phyloP scores from a whole-genome alignment of 2,888 invertebrate genomes.

The Euproctis similis region DNA sequence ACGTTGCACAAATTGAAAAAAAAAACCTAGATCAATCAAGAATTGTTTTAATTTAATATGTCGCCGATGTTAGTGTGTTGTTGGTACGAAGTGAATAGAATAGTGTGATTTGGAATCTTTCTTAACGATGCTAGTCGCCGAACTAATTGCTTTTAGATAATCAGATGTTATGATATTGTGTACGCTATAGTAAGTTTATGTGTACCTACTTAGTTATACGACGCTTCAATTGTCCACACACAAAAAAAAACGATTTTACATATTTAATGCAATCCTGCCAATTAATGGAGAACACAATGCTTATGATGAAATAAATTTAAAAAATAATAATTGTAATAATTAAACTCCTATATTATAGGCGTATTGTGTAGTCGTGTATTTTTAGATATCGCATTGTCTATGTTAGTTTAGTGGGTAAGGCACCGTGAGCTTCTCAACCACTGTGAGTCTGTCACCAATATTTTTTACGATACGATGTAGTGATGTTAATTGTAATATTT shows the following conservation, averaged over 20 bases:
- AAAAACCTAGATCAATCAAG: too few species aligned
- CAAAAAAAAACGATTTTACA: conserved; percentile 70
- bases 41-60: too few species aligned
- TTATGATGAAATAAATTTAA: conserved; percentile 66
- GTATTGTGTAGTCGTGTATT: conserved; percentile 70
- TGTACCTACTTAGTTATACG: conserved; percentile 52
- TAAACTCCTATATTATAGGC: conserved; percentile 69
- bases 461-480: conserved; percentile 60
- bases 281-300: conserved; percentile 63
- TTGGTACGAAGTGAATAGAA: conserved; percentile 23
- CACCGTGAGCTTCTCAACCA: conserved; percentile 70
- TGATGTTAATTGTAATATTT: conserved; percentile 31
- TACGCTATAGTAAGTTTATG: conserved; percentile 49
- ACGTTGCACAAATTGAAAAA: conserved; percentile 29
- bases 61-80: conserved; percentile 17
- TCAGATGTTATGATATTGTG: conserved; percentile 61
- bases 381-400: conserved; percentile 74
- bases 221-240: conserved; percentile 72
- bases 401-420: conserved; percentile 69
- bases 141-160: conserved; percentile 64
- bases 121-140: conserved; percentile 70
- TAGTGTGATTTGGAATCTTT: conserved; percentile 69
- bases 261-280: conserved; percentile 71
- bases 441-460: conserved; percentile 62
- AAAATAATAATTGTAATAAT: too few species aligned